These are phyloP conservation scores for Spondyliosoma cantharus DNA, from an alignment of 2,797 vertebrate species.

Conservation along the genomic window DNA sequence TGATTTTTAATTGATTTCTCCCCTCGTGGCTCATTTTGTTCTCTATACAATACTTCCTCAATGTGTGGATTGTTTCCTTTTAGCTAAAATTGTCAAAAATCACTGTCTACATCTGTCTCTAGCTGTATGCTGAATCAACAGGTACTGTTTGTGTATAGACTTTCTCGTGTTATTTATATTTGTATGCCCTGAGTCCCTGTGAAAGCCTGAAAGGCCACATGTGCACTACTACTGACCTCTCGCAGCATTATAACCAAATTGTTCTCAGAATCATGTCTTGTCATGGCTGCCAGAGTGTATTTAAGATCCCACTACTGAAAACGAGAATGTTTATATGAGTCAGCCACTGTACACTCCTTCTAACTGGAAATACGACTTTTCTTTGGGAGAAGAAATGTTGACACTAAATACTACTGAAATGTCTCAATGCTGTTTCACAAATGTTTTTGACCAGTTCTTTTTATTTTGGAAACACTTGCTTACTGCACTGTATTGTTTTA, in stretches of 20 bases:
- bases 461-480: constrained; percentile 42
- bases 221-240: constrained; percentile 77
- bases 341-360: constrained; percentile 19
- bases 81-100: constrained; percentile 47
- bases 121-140: constrained; percentile 56
- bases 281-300: constrained; percentile 47
- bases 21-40: constrained; percentile 45
- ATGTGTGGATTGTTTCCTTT: constrained; percentile 69
- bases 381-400: constrained; percentile 40
- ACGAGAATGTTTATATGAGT: constrained; percentile 56
- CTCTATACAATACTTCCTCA: constrained; percentile 60
- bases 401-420: constrained; percentile 69
- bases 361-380: constrained; percentile 26
- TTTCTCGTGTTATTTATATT: constrained; percentile 55
- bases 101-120: constrained; percentile 49
- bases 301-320: constrained; percentile 47
- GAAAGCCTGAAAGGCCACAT: constrained; percentile 60
- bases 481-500: constrained; percentile 51
- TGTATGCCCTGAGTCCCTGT: constrained; percentile 54
- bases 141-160: constrained; percentile 72
- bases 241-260: constrained; percentile 72
- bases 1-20: constrained; percentile 28
- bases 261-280: constrained; percentile 55
- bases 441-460: constrained; percentile 40
- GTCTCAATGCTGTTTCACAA: constrained; percentile 48